Evolutionary conservation across 2,113 vertebrate species (phyloP).

Genomic region (Fregetta grallaria): DNA sequence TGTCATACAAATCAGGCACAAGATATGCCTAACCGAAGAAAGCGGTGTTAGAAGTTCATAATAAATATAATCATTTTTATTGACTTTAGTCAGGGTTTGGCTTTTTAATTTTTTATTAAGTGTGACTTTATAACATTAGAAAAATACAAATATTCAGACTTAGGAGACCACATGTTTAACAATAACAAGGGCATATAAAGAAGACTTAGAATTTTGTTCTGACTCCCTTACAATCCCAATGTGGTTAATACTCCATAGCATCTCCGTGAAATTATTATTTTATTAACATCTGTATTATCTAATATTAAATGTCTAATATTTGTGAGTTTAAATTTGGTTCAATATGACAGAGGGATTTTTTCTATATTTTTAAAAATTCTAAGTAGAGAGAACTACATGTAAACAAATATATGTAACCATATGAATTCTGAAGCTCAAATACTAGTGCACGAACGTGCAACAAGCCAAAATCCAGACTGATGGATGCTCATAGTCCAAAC

Average conservation of each 20-base stretch:
- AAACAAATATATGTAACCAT: neutral
- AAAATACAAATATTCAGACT: neutral
- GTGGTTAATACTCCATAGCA: neutral
- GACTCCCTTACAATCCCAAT: neutral
- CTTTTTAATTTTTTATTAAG: neutral
- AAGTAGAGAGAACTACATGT: neutral
- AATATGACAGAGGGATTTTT: neutral
- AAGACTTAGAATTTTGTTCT: neutral
- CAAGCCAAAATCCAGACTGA: neutral
- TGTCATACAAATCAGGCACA: neutral
- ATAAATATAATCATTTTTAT: neutral
- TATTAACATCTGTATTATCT: neutral
- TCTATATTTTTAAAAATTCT: neutral
- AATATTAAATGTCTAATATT: neutral
- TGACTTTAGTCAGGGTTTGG: neutral
- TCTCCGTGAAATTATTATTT: neutral
- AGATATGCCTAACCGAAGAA: neutral
- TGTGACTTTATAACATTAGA: neutral
- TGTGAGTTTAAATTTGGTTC: neutral
- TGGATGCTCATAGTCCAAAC: neutral
- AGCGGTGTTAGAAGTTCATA: neutral
- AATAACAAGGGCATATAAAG: neutral
- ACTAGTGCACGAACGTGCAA: neutral
- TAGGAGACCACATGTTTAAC: neutral
- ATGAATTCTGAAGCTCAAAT: neutral